These are phyloP conservation scores for Dipodomys merriami DNA, from an alignment of 2,113 vertebrate genomes.

Conservation along the genomic window DNA sequence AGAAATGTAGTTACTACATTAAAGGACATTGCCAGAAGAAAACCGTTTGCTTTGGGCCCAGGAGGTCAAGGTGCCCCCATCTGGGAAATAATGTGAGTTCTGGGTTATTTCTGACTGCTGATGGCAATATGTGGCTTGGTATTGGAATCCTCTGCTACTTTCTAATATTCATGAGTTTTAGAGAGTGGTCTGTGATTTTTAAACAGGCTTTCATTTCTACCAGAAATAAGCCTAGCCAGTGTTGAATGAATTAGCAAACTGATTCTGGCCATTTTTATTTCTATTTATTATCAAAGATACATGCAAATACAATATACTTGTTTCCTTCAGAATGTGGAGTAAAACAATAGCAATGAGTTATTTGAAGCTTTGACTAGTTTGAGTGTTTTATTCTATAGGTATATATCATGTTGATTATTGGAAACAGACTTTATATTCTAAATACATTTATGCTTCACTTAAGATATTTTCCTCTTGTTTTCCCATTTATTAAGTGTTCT, in stretches of 20 bases:
- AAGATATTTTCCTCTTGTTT: conserved; percentile 44
- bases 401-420: conserved; percentile 63
- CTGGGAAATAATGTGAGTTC: neutral
- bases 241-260: conserved; percentile 58
- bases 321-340: conserved; percentile 21
- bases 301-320: conserved; percentile 55
- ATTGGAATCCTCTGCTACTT: neutral
- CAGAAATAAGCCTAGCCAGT: conserved; percentile 34
- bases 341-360: conserved; percentile 61
- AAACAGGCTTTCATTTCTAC: conserved; percentile 43
- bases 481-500: conserved; percentile 40
- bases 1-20: neutral
- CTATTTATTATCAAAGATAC: conserved; percentile 53
- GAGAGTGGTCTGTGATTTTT: conserved; percentile 32
- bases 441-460: conserved; percentile 59
- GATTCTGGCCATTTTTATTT: conserved; percentile 61
- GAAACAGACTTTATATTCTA: conserved; percentile 63
- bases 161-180: neutral
- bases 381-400: conserved; percentile 57
- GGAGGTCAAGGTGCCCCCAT: neutral
- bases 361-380: conserved; percentile 53
- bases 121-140: neutral
- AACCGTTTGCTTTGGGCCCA: neutral
- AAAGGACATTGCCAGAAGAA: neutral
- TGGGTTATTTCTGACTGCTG: neutral